Evolutionary conservation across 2,113 vertebrate species (phyloP).

Genomic region (Cebus imitator): DNA sequence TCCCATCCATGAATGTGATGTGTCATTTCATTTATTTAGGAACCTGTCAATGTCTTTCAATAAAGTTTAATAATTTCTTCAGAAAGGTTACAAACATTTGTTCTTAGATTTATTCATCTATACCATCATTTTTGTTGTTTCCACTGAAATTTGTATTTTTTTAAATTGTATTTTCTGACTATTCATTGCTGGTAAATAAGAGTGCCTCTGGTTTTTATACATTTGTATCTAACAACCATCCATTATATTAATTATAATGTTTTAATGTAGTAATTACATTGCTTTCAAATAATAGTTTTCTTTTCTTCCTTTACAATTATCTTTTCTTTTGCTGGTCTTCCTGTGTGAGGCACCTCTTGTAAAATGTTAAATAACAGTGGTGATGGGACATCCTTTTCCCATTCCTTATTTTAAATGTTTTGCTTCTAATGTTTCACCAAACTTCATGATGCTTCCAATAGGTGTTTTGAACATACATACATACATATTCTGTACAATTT

Average conservation of each 20-base stretch:
- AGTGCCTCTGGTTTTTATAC: background rate
- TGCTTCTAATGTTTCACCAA: background rate
- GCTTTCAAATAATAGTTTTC: background rate
- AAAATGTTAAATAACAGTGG: background rate
- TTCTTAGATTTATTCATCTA: constrained; percentile 34
- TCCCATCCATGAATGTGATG: background rate
- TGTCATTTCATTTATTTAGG: constrained; percentile 1
- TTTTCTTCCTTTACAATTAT: background rate
- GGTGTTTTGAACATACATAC: background rate
- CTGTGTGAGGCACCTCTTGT: background rate
- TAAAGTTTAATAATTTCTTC: constrained; percentile 38
- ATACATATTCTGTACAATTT: background rate
- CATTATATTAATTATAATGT: background rate
- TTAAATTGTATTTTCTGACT: constrained; percentile 24
- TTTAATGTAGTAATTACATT: background rate
- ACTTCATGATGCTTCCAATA: background rate
- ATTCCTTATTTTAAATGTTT: background rate
- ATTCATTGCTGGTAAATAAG: background rate
- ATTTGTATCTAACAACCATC: background rate
- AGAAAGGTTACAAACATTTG: constrained; percentile 43
- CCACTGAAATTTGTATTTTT: background rate
- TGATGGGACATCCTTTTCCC: background rate
- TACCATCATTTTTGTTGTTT: background rate
- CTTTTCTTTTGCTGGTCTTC: background rate
- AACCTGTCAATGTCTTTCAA: background rate